phyloP scores from a whole-genome alignment of 2,113 vertebrate species.

The Procapra przewalskii region DNA sequence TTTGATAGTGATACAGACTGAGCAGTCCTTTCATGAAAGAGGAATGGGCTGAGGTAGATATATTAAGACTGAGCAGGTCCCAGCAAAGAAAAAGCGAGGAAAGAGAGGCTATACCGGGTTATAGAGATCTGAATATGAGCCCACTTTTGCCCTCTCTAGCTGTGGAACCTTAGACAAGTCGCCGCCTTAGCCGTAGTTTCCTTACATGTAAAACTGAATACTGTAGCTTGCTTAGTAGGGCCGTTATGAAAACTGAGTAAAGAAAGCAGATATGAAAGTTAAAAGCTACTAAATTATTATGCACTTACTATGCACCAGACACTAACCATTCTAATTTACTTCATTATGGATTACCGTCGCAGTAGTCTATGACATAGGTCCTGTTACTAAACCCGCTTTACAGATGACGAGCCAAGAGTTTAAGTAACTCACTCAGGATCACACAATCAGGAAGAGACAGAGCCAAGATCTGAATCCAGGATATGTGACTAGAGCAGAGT shows the following conservation, averaged over 20 bases:
- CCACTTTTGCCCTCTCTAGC: neutral
- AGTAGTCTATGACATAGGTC: neutral
- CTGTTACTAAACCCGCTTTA: neutral
- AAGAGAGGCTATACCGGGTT: neutral
- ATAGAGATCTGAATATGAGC: neutral
- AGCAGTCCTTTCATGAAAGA: neutral
- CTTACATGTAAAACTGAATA: neutral
- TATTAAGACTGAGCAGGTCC: neutral
- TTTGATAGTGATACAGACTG: neutral
- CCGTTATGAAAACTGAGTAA: neutral
- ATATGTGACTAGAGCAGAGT: neutral
- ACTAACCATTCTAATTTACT: neutral
- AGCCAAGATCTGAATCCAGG: neutral
- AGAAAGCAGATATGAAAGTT: neutral
- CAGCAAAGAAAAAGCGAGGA: neutral
- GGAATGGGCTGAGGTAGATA: neutral
- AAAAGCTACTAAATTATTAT: neutral
- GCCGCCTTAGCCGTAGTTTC: neutral
- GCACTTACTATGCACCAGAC: neutral
- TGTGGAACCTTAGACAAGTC: neutral
- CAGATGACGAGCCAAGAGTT: neutral
- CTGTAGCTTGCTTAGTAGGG: neutral
- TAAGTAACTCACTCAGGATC: neutral
- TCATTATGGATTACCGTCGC: neutral
- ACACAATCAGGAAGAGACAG: neutral